Base-by-base conservation (phyloP, 2,888 invertebrate genomes). In the Sarcophaga subvicina region DNA sequence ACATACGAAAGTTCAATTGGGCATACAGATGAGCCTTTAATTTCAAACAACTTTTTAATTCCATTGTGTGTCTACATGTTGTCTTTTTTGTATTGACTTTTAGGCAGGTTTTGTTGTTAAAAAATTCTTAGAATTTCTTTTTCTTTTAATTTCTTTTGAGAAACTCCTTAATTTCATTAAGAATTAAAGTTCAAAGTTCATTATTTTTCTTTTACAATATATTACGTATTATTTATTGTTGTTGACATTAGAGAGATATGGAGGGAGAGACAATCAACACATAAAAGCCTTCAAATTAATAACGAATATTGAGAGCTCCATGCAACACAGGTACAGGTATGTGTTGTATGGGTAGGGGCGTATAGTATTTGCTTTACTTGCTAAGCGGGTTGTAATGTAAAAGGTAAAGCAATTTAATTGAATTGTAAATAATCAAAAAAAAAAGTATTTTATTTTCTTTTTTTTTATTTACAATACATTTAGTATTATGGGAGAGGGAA, bases 351-450 rank as follows among this genome's bases (percentile, higher is more conserved):
- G 8, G 8, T 37, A 37, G 8, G 37, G 37, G 37, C 49, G 27
- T 37, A 1, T 14, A 54, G 54, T 54, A 54, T 54, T 54, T 54
- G 12, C 54, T 54, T 54, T 54, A 14, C 17, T 79, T 63, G 54
- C 54, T 71, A 79, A 79, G 54, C 22, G 3, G 11, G 17, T 66
- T 70, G 20, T 64, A 47, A 69, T 47, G 8, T 75, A 5, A 22
- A 73, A 22, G 64, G 17, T 54, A 54, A 62, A 78, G 37, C 25
- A 75, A 82, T 75, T 85, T 75, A 79, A 82, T 82, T 79, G 78
- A 85, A 82, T 85, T 82, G 69, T n/a, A 78, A 64, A 81, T 83
- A 71, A 77, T 77, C 66, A 59, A 1, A 22, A 22, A 22, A 37
- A 37, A 37, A 67, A 59, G 22, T 45, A 62, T 20, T 62, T 71